Evolutionary conservation across 2,797 vertebrate genomes (phyloP), one percentile per base, ranked within the genome.

Genomic region (Yasuhikotakia modesta): DNA sequence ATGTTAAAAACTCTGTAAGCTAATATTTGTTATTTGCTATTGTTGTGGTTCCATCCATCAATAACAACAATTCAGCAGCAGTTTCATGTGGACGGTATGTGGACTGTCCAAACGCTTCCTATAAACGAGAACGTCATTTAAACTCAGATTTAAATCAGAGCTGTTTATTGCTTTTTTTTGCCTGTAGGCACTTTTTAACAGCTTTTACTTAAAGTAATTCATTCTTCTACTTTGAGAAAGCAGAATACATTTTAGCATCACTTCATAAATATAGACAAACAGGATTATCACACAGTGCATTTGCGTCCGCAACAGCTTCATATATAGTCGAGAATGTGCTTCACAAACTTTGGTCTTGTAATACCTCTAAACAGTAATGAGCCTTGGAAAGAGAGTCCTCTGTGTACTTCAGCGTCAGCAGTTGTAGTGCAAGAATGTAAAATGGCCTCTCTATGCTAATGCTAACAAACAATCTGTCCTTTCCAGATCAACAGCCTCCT

Each of bases 1-100:
- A 86, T 89, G 81, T 81, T 83, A 80, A 81, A 83, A 90, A 84
- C 84, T 78, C 81, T 86, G 84, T 89, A 86, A 89, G 88, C 89
- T 92, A 85, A 85, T 88, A 84, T 88, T 86, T 71, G 24, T 27
- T 65, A 67, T 75, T 79, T 57, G 67, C 63, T 69, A 84, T 67
- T 78, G 82, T 21, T 73, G 35, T 68, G 65, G 57, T 63, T 76
- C 52, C 69, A 32, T 61, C 7, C 39, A 43, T 43, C 8, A 43
- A 43, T 10, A 43, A 10, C 50, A 73, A 24, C 24, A 70, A 65
- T 46, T 79, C 52, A 43, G 4, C 46, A 55, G 45, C 48, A 71
- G 70, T 60, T 61, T 74, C 43, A 35, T 35, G 32, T 35, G 32
- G 6, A 35, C 32, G 32, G 5, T 43, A 43, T 57, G n/a, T 58